Evolutionary conservation across 1,140 invertebrate genomes (phyloP), one percentile per base, ranked within the genome.

Genomic region (Sogatella furcifera): DNA sequence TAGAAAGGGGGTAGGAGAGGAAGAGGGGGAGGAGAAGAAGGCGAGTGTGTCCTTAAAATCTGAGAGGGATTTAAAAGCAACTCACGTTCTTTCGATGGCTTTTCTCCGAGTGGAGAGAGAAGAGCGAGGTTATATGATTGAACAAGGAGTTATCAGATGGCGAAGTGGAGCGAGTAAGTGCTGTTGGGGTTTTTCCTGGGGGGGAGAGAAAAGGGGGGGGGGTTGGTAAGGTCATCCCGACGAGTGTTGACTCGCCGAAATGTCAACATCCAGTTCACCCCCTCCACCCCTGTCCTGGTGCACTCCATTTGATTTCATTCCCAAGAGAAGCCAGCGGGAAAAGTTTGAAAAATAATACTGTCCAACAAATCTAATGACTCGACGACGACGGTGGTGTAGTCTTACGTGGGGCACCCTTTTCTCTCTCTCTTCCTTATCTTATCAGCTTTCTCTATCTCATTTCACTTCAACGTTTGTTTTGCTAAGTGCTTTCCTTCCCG

Each of bases 341-440:
- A 59, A 59, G 21, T 59, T 59, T 59, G 57, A 59, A 59, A 59
- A 59, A 59, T 59, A 59, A 59, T 59, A 59, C 57, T 59, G 43
- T 44, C 46, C 46, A 11, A 22, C 34, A 22, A 49, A 49, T 22
- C 15, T 49, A 49, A 49, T 49, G 46, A 49, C 46, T 49, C 46
- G 15, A 49, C 46, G 46, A n/a, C 46, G 15, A 49, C 46, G 46
- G 46, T 19, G 43, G 43, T 49, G 46, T 49, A 49, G 46, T 11
- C 21, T 49, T 49, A 49, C 46, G 34, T 38, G 34, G 34, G 34
- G 34, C 34, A 38, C 8, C 34, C 34, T 10, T 38, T 10, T 38
- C 11, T 1, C 34, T 38, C 34, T 13, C 24, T 13, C 34, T 38
- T 38, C 34, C 34, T 10, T 38, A 4, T 38, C 34, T 38, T 38